Base-by-base conservation (phyloP, 1,140 invertebrate species). In the Probaryconus sp. region DNA sequence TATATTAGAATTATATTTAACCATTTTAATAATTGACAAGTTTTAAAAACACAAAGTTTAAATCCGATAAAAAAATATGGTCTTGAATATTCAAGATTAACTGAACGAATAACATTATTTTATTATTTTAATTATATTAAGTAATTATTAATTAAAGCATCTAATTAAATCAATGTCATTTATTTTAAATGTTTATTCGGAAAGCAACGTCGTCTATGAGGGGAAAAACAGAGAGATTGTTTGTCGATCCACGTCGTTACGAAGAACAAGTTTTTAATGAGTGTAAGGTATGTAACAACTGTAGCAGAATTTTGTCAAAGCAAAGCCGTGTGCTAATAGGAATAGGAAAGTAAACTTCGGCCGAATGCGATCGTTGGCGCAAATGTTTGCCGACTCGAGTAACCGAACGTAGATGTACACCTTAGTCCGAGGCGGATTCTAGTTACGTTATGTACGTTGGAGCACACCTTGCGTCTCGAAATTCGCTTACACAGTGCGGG, bases 311-410 rank as follows among this genome's bases (percentile, higher is more conserved):
- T 82, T 82, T 77, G 63, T 69, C 67, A 53, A 64, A 71, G 75
- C 75, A 81, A 82, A 82, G 80, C 78, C 69, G 77, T 77, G 72
- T 79, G 78, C 74, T 72, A 72, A 76, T 79, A 65, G 76, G 73
- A 80, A 79, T 79, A 74, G 77, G 70, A 81, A 79, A 78, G 80
- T 80, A 83, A 83, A 83, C 72, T 77, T 70, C 18, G 72, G 65
- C 58, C 68, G 69, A 69, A 78, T 76, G 72, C 75, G 79, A 82
- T 83, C 79, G 60, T 70, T 75, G 80, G 77, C 58, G 79, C 78
- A 82, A 83, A 83, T 83, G 79, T 83, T 83, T 83, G 77, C 78
- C 28, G 48, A 65, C 26, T 74, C 26, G 67, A 45, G 43, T 64
- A 70, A 65, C 70, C 55, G 64, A 72, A 73, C 65, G 55, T 61